Evolutionary conservation across 2,888 invertebrate species (phyloP).

Genomic region (Apamea epomidion): DNA sequence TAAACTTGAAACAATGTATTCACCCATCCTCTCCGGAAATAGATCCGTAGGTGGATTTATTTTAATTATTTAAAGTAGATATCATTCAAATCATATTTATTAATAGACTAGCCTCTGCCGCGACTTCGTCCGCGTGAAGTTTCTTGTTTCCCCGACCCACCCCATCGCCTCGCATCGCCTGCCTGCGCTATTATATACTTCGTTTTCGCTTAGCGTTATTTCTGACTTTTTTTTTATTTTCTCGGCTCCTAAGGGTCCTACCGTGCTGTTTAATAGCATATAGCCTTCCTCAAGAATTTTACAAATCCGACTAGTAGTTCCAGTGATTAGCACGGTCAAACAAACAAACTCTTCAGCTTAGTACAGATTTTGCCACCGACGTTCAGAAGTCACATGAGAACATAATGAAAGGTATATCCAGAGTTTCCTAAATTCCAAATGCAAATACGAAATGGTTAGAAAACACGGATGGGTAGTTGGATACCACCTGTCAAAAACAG

Average conservation of each 20-base stretch:
- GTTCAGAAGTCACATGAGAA: neutral
- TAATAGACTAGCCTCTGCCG: neutral
- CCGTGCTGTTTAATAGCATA: neutral
- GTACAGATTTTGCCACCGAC: neutral
- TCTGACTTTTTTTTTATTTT: neutral
- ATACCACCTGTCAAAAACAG: slow-evolving; percentile 42
- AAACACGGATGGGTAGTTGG: slow-evolving; percentile 26
- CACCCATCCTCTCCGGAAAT: neutral
- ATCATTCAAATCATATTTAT: neutral
- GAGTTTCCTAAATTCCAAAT: slow-evolving; percentile 24
- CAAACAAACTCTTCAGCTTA: neutral
- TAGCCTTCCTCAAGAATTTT: neutral
- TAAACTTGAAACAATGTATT: neutral
- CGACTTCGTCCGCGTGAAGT: neutral
- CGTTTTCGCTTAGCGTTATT: neutral
- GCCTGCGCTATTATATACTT: too few relatives aligned
- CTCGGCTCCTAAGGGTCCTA: neutral
- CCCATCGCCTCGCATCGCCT: neutral
- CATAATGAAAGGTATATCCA: neutral
- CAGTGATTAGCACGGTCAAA: too few relatives aligned
- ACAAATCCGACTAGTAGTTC: neutral
- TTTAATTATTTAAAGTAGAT: neutral
- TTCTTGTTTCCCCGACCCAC: neutral
- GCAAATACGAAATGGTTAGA: slow-evolving; percentile 3
- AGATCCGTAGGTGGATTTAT: neutral